Percentiles rank a stretch among this genome's conserved stretches.
Conservation (phyloP, 2,888 invertebrate species). For the Diadromus collaris region DNA sequence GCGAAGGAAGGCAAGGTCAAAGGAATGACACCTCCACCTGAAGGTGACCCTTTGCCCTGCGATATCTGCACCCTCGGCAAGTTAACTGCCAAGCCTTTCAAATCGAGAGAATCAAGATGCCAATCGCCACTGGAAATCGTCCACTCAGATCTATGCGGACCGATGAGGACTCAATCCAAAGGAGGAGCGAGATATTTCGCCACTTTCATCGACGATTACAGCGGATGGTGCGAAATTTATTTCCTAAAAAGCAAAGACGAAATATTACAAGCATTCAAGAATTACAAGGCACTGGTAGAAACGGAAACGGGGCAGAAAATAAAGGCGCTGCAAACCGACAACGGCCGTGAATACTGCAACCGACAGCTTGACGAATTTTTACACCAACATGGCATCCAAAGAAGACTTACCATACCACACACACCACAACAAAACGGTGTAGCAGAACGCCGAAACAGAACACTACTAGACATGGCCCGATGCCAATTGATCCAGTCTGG, state of each 20-base stretch:
- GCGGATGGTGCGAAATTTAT: conserved; percentile 40
- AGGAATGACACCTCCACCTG: neutral
- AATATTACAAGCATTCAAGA: conserved; percentile 52
- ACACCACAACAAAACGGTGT: conserved; percentile 69
- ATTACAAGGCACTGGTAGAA: conserved; percentile 55
- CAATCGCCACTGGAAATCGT: conserved; percentile 57
- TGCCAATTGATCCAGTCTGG: conserved; percentile 63
- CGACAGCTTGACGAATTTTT: conserved; percentile 59
- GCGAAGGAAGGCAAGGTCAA: neutral
- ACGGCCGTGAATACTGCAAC: conserved; percentile 55
- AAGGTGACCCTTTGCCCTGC: neutral
- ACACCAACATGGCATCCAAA: conserved; percentile 63
- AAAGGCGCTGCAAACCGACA: conserved; percentile 51
- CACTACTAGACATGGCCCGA: conserved; percentile 66
- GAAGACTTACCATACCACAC: conserved; percentile 61
- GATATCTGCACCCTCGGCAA: neutral
- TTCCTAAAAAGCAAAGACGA: conserved; percentile 60
- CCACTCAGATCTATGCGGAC: conserved; percentile 64
- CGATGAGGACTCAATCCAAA: conserved; percentile 57
- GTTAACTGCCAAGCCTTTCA: neutral
- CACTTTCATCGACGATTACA: conserved; percentile 66
- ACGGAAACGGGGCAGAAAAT: conserved; percentile 53
- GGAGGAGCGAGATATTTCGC: conserved; percentile 63
- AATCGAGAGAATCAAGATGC: conserved; percentile 1
- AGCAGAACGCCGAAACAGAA: conserved; percentile 69